These are phyloP conservation scores for Trichopoda pennipes DNA, from an alignment of 2,888 invertebrate species.

Conservation along the genomic window DNA sequence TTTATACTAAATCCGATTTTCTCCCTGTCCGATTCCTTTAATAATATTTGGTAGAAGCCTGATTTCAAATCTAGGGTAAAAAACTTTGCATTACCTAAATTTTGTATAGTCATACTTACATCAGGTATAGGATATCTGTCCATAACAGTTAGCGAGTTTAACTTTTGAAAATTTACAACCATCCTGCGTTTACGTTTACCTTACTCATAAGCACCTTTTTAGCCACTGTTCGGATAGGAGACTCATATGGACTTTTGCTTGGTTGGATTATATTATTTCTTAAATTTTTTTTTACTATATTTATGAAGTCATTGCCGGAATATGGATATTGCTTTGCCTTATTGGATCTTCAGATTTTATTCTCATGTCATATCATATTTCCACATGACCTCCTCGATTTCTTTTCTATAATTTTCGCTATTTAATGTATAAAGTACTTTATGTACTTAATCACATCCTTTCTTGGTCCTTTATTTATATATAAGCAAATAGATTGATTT, in stretches of 20 bases:
- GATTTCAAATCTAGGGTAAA: slow-evolving; percentile 40
- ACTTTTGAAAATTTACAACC: slow-evolving; percentile 50
- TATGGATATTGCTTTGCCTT: not conserved
- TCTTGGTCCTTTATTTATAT: no score
- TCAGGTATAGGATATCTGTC: slow-evolving; percentile 34
- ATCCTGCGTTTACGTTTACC: slow-evolving; percentile 19
- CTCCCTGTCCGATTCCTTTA: no score
- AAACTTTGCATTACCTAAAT: no score
- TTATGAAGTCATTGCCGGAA: slow-evolving; percentile 42
- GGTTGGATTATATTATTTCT: slow-evolving; percentile 33
- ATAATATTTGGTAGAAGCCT: slow-evolving; percentile 20
- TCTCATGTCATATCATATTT: no score
- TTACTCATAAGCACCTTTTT: slow-evolving; percentile 37
- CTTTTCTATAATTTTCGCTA: no score
- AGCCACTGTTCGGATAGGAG: slow-evolving; percentile 42
- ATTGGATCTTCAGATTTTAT: not conserved
- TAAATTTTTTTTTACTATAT: slow-evolving; percentile 45
- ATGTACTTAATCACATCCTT: no score
- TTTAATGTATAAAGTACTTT: no score
- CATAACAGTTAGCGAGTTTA: slow-evolving; percentile 40
- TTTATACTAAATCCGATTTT: no score
- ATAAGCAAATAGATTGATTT: no score
- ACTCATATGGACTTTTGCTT: slow-evolving; percentile 51
- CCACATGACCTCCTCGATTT: no score
- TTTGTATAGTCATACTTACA: slow-evolving; percentile 38